Percentiles rank a stretch among this genome's conserved stretches.
Conservation (phyloP, 2,888 invertebrate genomes). For the Thera obeliscata region DNA sequence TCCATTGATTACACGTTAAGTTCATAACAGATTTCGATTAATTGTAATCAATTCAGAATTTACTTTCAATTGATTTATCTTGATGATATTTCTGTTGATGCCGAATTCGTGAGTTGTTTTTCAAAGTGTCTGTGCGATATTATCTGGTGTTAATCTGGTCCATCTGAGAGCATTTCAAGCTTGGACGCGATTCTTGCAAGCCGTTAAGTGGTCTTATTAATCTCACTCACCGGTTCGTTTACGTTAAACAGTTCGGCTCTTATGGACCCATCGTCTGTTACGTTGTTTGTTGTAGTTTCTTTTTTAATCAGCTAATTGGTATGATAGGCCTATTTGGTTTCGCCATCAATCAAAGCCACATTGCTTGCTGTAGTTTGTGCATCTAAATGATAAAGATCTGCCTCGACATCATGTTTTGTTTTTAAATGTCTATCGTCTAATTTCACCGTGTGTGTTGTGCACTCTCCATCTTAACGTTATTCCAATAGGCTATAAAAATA, state of each 20-base stretch:
- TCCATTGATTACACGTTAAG: conserved; percentile 50
- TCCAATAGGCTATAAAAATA: conserved; percentile 17
- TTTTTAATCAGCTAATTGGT: conserved; percentile 41
- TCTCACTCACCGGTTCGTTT: conserved; percentile 61
- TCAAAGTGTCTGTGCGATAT: conserved; percentile 47
- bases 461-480: conserved; percentile 18
- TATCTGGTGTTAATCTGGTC: conserved; percentile 57
- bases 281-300: conserved; percentile 37
- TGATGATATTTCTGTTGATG: conserved; percentile 41
- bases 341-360: conserved; percentile 36
- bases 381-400: conserved; percentile 26
- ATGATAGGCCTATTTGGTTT: conserved; percentile 37
- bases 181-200: conserved; percentile 57
- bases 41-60: conserved; percentile 46
- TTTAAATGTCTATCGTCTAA: conserved; percentile 3
- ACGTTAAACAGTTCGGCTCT: conserved; percentile 55
- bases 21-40: conserved; percentile 56
- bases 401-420: conserved; percentile 1
- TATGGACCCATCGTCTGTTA: conserved; percentile 43
- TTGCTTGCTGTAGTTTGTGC: conserved; percentile 28
- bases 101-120: conserved; percentile 43
- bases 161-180: conserved; percentile 56
- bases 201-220: conserved; percentile 67
- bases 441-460: conserved; percentile 8
- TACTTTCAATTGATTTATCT: conserved; percentile 43